Evolutionary conservation across 2,797 vertebrate species (phyloP), one percentile per base, ranked within the genome.

Genomic region (Danionella dracula): DNA sequence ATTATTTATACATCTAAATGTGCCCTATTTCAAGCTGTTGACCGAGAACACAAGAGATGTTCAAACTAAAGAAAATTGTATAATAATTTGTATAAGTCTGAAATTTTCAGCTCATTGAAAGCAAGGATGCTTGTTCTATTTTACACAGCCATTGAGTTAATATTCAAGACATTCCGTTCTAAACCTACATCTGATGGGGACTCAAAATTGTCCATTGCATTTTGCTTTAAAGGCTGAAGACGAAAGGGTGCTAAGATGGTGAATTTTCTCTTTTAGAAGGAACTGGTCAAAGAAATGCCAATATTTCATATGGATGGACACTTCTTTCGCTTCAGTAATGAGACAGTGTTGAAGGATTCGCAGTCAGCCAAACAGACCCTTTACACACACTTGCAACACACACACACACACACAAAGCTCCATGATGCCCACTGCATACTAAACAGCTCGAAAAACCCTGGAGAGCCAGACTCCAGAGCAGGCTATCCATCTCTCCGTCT

Each of bases 231-330:
- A 55, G 20, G n/a, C 23, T 4, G 8, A 23, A 38, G 8, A 23
- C 4, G 8, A 55, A 23, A 38, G n/a, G 15, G 23, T 10, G 4
- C 15, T 15, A 49, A 32, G 8, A 38, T 37, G 12, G 17, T 10
- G 51, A 37, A 23, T 38, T 55, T 38, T 55, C 51, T 37, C 12
- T n/a, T 55, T 23, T n/a, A n/a, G n/a, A n/a, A n/a, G n/a, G n/a
- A n/a, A 38, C 2, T 41, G 46, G 41, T 49, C 11, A 35, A 65
- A 41, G 15, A 2, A 29, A 20, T 12, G n/a, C 5, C 23, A 8
- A 49, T 60, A 42, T 65, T 55, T 70, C 60, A 66, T 61, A 49
- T 21, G 54, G 61, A 61, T 70, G 61, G 29, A 62, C 46, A 32
- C 20, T 61, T 17, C n/a, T n/a, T n/a, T n/a, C 20, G 29, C 34